Evolutionary conservation across 2,888 invertebrate species (phyloP).

Genomic region (Cheilosia scutellata): DNA sequence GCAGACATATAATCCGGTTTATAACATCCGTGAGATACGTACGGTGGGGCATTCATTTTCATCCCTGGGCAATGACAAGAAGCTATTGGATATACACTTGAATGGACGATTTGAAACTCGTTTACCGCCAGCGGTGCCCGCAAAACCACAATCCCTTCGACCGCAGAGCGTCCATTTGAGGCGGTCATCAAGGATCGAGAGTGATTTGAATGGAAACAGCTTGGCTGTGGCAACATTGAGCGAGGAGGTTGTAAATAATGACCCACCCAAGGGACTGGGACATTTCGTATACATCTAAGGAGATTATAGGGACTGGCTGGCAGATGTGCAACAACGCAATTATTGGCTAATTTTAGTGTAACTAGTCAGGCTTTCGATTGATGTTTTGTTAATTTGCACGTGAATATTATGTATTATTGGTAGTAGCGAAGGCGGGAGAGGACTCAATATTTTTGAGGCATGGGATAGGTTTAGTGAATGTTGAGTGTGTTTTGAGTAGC

Average conservation of each 20-base stretch:
- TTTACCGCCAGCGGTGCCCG: constrained; percentile 76
- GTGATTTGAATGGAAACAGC: constrained; percentile 67
- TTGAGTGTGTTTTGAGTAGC: neutral
- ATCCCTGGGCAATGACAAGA: constrained; percentile 83
- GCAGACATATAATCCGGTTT: constrained; percentile 82
- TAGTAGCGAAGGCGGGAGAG: neutral
- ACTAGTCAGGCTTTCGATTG: constrained; percentile 47
- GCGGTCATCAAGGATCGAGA: constrained; percentile 62
- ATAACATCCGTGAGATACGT: constrained; percentile 84
- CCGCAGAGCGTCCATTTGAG: constrained; percentile 78
- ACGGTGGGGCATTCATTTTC: constrained; percentile 83
- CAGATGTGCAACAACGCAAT: neutral
- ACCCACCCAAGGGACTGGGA: constrained; percentile 83
- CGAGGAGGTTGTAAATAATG: constrained; percentile 83
- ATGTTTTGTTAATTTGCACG: constrained; percentile 12
- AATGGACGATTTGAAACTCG: constrained; percentile 79
- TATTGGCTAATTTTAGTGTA: constrained; percentile 28
- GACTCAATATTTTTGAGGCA: no score
- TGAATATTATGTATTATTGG: neutral
- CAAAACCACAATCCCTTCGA: constrained; percentile 66
- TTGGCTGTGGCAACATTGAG: constrained; percentile 42
- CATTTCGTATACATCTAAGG: constrained; percentile 83
- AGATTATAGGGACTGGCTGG: neutral
- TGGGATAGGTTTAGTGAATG: neutral
- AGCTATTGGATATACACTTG: constrained; percentile 83